These are phyloP conservation scores for Drosophila funebris DNA, from an alignment of 1,140 invertebrate genomes.

Conservation along the genomic window DNA sequence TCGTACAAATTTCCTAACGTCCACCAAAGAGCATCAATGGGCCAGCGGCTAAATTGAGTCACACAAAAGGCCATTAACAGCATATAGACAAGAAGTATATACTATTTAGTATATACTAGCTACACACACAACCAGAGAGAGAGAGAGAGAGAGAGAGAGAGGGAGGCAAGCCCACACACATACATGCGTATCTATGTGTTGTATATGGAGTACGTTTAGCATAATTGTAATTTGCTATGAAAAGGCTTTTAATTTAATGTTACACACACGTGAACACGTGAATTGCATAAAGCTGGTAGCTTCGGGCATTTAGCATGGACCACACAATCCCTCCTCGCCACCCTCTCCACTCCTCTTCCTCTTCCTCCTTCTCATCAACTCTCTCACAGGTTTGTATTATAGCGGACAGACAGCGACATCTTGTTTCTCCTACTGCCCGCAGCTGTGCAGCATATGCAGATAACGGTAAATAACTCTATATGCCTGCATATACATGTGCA, in stretches of 20 bases:
- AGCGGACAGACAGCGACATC: constrained; percentile 25
- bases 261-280: constrained; percentile 40
- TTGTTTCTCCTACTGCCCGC: constrained; percentile 8
- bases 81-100: neutral
- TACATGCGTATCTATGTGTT: neutral
- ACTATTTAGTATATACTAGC: constrained; percentile 4
- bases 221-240: constrained; percentile 75
- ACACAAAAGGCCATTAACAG: constrained; percentile 23
- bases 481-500: constrained; percentile 16
- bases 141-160: no score
- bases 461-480: constrained; percentile 70
- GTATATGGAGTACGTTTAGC: constrained; percentile 45
- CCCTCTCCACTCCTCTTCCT: neutral
- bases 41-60: constrained; percentile 33
- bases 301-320: constrained; percentile 42
- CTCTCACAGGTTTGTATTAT: no score
- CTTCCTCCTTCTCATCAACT: neutral
- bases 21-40: constrained; percentile 50
- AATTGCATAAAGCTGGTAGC: constrained; percentile 31
- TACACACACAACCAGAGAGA: neutral
- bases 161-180: no score
- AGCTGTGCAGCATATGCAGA: constrained; percentile 67
- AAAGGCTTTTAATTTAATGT: constrained; percentile 72
- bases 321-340: neutral
- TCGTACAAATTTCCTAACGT: neutral